phyloP scores from a whole-genome alignment of 2,888 invertebrate genomes.

The Lepeophtheirus nordmannii region DNA sequence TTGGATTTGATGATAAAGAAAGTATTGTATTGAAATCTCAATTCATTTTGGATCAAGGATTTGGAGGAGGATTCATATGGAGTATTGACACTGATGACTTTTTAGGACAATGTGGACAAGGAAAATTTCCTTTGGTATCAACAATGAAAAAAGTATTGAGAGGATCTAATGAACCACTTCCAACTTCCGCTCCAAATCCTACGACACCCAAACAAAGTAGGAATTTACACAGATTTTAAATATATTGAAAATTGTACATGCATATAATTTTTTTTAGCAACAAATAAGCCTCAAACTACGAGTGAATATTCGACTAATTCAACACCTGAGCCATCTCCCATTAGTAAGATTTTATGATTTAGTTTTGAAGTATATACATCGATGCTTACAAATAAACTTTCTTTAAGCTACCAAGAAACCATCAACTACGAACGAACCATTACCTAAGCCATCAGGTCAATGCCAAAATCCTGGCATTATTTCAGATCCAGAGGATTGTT shows the following conservation, averaged over 20 bases:
- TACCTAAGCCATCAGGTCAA: background rate
- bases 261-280: too few species aligned
- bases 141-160: background rate
- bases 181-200: background rate
- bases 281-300: too few species aligned
- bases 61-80: slow-evolving; percentile 62
- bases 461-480: background rate
- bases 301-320: too few species aligned
- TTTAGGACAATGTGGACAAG: slow-evolving; percentile 31
- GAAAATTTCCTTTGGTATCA: slow-evolving; percentile 1
- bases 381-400: too few species aligned
- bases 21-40: slow-evolving; percentile 47
- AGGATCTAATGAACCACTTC: background rate
- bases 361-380: too few species aligned
- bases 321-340: too few species aligned
- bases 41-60: slow-evolving; percentile 29
- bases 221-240: too few species aligned
- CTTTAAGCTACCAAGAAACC: too few species aligned
- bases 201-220: too few species aligned
- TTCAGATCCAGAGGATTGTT: background rate
- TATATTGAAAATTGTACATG: too few species aligned
- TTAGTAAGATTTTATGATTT: too few species aligned
- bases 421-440: background rate
- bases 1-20: slow-evolving; percentile 65
- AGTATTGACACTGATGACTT: slow-evolving; percentile 63